Evolutionary conservation across 2,797 vertebrate genomes (phyloP), one percentile per base, ranked within the genome.

Genomic region (Choloepus didactylus): DNA sequence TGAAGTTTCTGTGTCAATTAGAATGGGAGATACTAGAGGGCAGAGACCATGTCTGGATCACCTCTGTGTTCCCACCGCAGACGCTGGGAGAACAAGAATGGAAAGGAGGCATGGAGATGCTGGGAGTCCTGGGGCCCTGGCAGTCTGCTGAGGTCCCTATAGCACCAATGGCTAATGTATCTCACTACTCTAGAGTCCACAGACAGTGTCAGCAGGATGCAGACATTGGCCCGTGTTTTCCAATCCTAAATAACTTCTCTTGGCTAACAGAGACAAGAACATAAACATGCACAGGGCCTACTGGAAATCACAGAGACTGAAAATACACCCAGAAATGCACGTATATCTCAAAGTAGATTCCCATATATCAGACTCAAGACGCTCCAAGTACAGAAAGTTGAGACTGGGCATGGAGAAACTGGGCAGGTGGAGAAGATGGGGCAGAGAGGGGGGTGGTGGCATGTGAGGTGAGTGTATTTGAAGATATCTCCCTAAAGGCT

Each of bases 101-200:
- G 69, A n/a, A 70, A 85, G 51, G 66, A 69, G 31, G 49, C n/a
- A 46, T 35, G 25, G 49, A 38, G 49, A 54, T 21, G 49, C 49
- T 19, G 66, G 66, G 46, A 54, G 56, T 14, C 49, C 46, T 41
- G 83, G 46, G 23, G 66, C 21, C 38, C 31, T 69, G n/a, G 69
- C 11, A 54, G n/a, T 86, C 31, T 67, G 49, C 35, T 27, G 49
- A 70, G 66, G 46, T 67, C 51, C 46, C 29, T 76, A 29, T 76
- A 16, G 15, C 66, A 49, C 66, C 38, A 54, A 80, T 75, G 96
- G 86, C 25, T 44, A 44, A 66, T 80, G 96, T 81, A 91, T 96
- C 89, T 95, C 92, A 87, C 11, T 76, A 64, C 91, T 83, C 49
- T 83, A 54, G 79, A 59, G 41, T 64, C 31, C 49, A 56, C 6